Percentiles rank a stretch among this genome's conserved stretches.
Evolutionary conservation across 2,113 vertebrate genomes (phyloP).

Genomic region (Oreocharis arfaki): DNA sequence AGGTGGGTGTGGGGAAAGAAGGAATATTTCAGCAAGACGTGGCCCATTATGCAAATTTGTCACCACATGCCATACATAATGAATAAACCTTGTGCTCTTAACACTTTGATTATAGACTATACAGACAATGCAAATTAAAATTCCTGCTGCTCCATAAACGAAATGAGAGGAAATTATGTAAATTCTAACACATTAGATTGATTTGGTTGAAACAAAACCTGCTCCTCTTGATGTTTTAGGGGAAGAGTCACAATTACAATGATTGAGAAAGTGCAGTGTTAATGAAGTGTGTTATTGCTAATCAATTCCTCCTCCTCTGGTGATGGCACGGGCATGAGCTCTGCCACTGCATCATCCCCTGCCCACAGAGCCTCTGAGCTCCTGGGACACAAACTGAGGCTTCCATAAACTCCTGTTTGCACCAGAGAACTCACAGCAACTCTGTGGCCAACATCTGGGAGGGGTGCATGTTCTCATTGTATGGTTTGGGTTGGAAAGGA

Average conservation of each 20-base stretch:
- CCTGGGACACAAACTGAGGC: background rate
- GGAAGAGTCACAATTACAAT: conserved; percentile 66
- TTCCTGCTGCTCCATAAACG: conserved; percentile 49
- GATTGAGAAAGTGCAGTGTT: conserved; percentile 71
- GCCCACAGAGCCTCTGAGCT: background rate
- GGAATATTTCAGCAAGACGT: conserved; percentile 1
- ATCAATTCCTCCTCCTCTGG: conserved; percentile 58
- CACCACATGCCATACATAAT: conserved; percentile 50
- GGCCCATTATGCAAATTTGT: conserved; percentile 57
- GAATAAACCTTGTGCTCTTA: conserved; percentile 67
- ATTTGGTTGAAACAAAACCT: conserved; percentile 62
- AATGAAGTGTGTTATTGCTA: conserved; percentile 70
- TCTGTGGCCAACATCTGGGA: background rate
- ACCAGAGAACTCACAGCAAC: background rate
- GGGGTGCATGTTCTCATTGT: fast-evolving
- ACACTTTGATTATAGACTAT: conserved; percentile 71
- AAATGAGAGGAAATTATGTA: conserved; percentile 58
- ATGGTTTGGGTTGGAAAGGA: background rate
- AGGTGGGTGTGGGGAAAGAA: background rate
- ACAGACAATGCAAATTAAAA: conserved; percentile 72
- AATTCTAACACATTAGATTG: conserved; percentile 64
- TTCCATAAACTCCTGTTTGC: background rate
- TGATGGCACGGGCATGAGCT: background rate
- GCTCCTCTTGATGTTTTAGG: conserved; percentile 40
- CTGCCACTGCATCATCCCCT: background rate